Base-by-base conservation (phyloP, 2,888 invertebrate species). In the Thera obeliscata region DNA sequence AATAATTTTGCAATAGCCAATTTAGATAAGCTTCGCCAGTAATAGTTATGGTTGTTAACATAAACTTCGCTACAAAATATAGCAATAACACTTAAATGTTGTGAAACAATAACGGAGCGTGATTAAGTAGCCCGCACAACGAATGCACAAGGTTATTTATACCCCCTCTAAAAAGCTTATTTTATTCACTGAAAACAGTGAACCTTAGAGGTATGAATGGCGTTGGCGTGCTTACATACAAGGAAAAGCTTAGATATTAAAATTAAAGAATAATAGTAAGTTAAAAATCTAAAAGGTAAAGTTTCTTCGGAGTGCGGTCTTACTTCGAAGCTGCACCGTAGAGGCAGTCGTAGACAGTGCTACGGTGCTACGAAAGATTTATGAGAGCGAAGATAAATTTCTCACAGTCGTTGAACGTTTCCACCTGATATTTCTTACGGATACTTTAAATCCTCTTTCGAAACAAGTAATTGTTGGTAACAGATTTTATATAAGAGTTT, bases 321-420 rank as follows among this genome's bases (percentile, higher is more conserved):
- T 22, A 6, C 55, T n/a, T 7, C n/a, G 55, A 46, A 70, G 65
- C 69, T 72, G 71, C 71, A 65, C 56, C 70, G 73, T 70, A 73
- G 70, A 69, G 55, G 64, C 54, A 55, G 61, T 59, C 64, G 70
- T 72, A 75, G 75, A 69, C 64, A 69, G 66, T 70, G 72, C 74
- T 76, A 72, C 76, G 74, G 66, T 70, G 72, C 74, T 76, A 72
- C 76, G 74, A 68, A 64, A 71, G 74, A 76, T 75, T 76, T 75
- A 76, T 72, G 70, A 62, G 63, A 35, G 59, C 22, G 54, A 69
- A 72, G 72, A 75, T 75, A 74, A 75, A 75, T 75, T 70, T 71
- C 70, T 65, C 68, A 72, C 71, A 69, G 68, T 60, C 69, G 72
- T 73, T 73, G 73, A 69, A 61, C 69, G 67, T 64, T 69, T 63